Base-by-base conservation (phyloP, 2,113 vertebrate species). In the Psittacula cyanocephala region DNA sequence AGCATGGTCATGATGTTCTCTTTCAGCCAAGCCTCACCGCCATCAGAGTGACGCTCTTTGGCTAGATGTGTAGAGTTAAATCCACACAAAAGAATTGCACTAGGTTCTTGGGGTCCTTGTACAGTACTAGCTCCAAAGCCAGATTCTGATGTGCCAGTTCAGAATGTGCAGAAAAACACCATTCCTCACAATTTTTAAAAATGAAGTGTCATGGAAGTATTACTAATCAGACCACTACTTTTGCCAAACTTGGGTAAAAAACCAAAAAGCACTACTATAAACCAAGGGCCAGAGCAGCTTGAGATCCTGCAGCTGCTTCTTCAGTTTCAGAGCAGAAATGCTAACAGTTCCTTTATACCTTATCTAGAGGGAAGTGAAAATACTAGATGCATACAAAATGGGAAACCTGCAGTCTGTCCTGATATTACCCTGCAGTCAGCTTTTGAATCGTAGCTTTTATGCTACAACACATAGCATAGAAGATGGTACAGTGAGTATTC, bases 291-390 rank as follows among this genome's bases (percentile, higher is more conserved):
- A 77, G 35, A 20, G 4, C 29, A 86, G 46, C 41, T 47, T 86
- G 72, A 86, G 35, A 92, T 81, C 31, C 15, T 63, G 59, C 86
- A 93, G 88, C 88, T 95, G 96, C 33, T 94, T 47, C 57, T 81
- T 79, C 43, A 76, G 52, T 33, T 80, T 83, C 60, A 63, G 27
- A 74, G 64, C 20, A 88, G 35, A 75, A 71, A 71, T 10, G 11
- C 31, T 68, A 79, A 49, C 18, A 75, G 39, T 22, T 74, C 64
- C 46, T 74, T 83, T 88, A 71, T 37, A 55, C 17, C 11, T 65
- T 63, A 28, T 44, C 35, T 43, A 29, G 6, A 91, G 20, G 18
- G 49, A 84, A 78, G 9, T 41, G 28, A 84, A 91, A 92, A 64
- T 64, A 78, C 11, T 37, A 17, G 67, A 78, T 65, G 7, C 33